Evolutionary conservation across 2,113 vertebrate genomes (phyloP), one percentile per base, ranked within the genome.

Genomic region (Colistium nudipinnis): DNA sequence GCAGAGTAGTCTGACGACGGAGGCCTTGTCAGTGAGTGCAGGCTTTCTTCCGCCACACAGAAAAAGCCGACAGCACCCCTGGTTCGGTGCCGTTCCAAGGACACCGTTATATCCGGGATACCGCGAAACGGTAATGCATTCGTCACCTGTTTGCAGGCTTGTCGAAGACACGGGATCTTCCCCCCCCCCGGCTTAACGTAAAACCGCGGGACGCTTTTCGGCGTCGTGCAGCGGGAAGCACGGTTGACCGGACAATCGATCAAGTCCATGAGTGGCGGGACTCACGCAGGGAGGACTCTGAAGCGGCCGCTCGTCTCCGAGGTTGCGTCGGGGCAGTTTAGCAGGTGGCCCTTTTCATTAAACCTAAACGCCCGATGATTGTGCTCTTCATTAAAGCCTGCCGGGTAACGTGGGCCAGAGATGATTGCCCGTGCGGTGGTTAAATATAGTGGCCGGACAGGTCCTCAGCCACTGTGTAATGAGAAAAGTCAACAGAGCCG

Each of bases 301-400:
- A 67, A 87, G 68, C 49, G 70, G 73, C 61, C 28, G 62, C 70
- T 62, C 54, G 79, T 84, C 87, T 84, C 85, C 41, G 39, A 76
- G 74, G 76, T 76, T n/a, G 53, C 10, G 30, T 57, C 61, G 54
- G 4, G 55, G 78, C 76, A 45, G 78, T 82, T 75, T 12, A 73
- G 68, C 87, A 87, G 89, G 83, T 90, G 89, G 81, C 70, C 81
- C 85, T 81, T 92, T 91, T 93, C 88, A 94, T 94, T 93, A 93
- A 89, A 86, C 53, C 44, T 91, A 90, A 91, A 90, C 64, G 84
- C 62, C 78, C 66, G 76, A 80, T 81, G 83, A 88, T 86, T 80
- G 88, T 70, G 76, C 78, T 81, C 81, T 90, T 92, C 90, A 93
- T 93, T 89, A 92, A 90, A 92, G 74, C 76, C 82, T 60, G 54